Percentiles rank a stretch among this genome's conserved stretches.
phyloP scores from a whole-genome alignment of 2,888 invertebrate species.

The Byasa hedistus region DNA sequence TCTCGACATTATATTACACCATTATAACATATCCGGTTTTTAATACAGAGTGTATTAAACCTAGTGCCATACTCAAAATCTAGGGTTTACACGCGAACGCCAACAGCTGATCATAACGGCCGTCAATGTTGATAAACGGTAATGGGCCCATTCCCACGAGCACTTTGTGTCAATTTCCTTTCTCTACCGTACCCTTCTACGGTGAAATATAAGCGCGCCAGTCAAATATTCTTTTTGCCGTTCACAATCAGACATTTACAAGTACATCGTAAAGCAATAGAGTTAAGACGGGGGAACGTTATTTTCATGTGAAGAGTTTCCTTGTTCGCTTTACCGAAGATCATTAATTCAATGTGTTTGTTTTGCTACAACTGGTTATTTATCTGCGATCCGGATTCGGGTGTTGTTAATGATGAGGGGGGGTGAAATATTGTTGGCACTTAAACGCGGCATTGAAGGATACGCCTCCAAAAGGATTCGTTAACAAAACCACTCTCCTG shows the following conservation, averaged over 20 bases:
- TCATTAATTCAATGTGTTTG: slow-evolving; percentile 46
- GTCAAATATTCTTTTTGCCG: not conserved
- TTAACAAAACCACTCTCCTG: slow-evolving; percentile 37
- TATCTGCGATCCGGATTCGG: slow-evolving; percentile 36
- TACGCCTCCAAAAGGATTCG: slow-evolving; percentile 36
- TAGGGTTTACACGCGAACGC: not conserved
- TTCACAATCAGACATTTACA: slow-evolving; percentile 4
- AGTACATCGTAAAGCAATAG: not conserved
- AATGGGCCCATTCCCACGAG: slow-evolving; percentile 23
- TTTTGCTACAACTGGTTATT: slow-evolving; percentile 42
- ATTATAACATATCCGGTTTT: too few species aligned
- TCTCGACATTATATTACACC: too few species aligned
- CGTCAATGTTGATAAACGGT: slow-evolving; percentile 26
- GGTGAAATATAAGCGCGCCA: slow-evolving; percentile 8
- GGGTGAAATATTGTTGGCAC: slow-evolving; percentile 40
- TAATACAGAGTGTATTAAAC: too few species aligned
- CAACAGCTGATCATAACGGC: slow-evolving; percentile 19
- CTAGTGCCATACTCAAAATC: too few species aligned
- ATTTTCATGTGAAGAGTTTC: slow-evolving; percentile 36
- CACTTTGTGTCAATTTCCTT: slow-evolving; percentile 26
- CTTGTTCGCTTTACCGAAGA: slow-evolving; percentile 40
- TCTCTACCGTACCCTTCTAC: slow-evolving; percentile 12
- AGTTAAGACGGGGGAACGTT: slow-evolving; percentile 36
- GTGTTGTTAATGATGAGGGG: slow-evolving; percentile 41
- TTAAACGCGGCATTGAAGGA: slow-evolving; percentile 40